Conservation (phyloP, 2,113 vertebrate species). For the Aleadryas rufinucha region DNA sequence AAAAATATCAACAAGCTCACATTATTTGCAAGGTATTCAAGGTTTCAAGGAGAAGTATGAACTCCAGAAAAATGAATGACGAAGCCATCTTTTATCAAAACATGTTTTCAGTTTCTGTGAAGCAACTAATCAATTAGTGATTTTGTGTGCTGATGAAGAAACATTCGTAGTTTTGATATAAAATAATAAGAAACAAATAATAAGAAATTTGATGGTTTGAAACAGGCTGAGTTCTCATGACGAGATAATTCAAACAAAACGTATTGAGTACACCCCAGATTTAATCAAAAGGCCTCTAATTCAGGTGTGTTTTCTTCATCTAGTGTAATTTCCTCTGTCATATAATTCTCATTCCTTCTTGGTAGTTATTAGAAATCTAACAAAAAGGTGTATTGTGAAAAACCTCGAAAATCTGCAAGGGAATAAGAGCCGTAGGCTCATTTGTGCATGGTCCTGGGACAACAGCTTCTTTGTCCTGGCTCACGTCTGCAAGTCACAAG, state of each 20-base stretch:
- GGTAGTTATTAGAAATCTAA: not conserved
- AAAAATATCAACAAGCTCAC: not conserved
- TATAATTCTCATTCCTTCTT: not conserved
- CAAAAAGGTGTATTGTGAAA: not conserved
- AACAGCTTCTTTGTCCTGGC: not conserved
- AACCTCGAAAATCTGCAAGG: not conserved
- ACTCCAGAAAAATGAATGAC: not conserved
- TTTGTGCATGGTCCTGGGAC: rapidly evolving
- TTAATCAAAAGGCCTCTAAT: not conserved
- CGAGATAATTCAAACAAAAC: not conserved
- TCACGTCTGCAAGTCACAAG: not conserved
- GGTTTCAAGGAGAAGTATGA: not conserved
- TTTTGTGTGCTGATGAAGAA: not conserved
- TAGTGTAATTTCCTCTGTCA: not conserved
- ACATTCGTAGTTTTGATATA: not conserved
- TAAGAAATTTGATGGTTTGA: not conserved
- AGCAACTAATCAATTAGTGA: not conserved
- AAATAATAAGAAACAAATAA: not conserved
- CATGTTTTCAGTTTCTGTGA: not conserved
- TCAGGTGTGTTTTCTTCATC: not conserved
- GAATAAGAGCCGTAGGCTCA: not conserved
- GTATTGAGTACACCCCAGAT: not conserved
- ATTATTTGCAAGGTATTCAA: not conserved
- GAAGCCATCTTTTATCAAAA: not conserved
- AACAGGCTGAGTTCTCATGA: not conserved